A percentile compares a stretch with the other conserved stretches of the same genome.
Evolutionary conservation across 2,113 vertebrate species (phyloP).

Genomic region (Oryzias curvinotus): DNA sequence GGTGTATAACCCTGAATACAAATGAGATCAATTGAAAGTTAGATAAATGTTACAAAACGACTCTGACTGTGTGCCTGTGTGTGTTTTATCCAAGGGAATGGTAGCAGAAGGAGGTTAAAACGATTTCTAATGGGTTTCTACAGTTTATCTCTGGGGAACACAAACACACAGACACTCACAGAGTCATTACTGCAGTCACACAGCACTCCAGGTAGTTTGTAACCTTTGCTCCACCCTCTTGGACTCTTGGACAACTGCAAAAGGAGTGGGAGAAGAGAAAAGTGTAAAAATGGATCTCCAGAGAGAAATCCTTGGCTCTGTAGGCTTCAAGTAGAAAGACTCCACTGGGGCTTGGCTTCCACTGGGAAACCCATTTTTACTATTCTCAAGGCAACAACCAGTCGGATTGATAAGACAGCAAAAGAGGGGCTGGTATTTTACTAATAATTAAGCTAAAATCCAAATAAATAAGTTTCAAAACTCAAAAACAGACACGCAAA

Average conservation of each 20-base stretch:
- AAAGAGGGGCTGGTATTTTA: neutral
- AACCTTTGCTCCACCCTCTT: slow-evolving; percentile 50
- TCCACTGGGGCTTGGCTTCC: slow-evolving; percentile 11
- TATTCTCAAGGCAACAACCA: slow-evolving; percentile 2
- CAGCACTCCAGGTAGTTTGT: slow-evolving; percentile 41
- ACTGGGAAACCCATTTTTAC: slow-evolving; percentile 24
- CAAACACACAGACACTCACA: slow-evolving; percentile 1
- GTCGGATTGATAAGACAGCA: neutral
- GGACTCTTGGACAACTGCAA: slow-evolving; percentile 16
- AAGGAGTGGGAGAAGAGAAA: neutral
- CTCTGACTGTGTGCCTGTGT: neutral
- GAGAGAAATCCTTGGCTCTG: slow-evolving; percentile 17
- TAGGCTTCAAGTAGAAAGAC: slow-evolving; percentile 26
- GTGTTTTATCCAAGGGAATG: slow-evolving; percentile 2
- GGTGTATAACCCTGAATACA: neutral
- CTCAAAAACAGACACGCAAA: no score
- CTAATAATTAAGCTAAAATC: no score
- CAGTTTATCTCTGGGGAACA: slow-evolving; percentile 39
- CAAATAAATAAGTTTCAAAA: no score
- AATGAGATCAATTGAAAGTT: neutral
- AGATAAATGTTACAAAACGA: neutral
- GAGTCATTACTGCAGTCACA: slow-evolving; percentile 38
- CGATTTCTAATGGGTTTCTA: slow-evolving; percentile 49
- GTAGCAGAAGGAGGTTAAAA: slow-evolving; percentile 28
- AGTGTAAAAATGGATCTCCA: slow-evolving; percentile 14